Base-by-base conservation (phyloP, 2,888 invertebrate genomes). In the Neelides folsomi region DNA sequence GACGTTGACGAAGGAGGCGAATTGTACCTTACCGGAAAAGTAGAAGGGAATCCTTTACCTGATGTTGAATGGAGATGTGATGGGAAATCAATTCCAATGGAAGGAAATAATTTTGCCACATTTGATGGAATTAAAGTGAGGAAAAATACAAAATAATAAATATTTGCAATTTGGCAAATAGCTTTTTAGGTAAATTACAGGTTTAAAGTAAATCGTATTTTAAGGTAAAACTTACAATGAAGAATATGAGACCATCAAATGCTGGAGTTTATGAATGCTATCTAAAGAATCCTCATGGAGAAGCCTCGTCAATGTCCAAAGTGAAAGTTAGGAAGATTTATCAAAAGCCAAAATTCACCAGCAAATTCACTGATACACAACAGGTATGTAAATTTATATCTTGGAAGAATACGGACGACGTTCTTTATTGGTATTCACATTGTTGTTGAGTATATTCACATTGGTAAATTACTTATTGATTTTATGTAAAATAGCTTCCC, bases 231-330 rank as follows among this genome's bases (percentile, higher is more conserved):
- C 79, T 82, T 0, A 78, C 80, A 43, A 75, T 77, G 51, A 72
- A 80, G 16, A 72, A 78, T 0, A 27, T 27, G 27, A 27, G 27
- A 27, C 27, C 27, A 27, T 27, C 27, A 27, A 88, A 92, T 69
- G 81, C 83, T 0, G 92, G 89, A 4, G 74, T 75, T 36, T 92
- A 90, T 70, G 73, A 76, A n/a, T 85, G 87, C 60, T 77, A 76
- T 52, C 70, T 90, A 49, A 77, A 77, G 34, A 90, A 83, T 73
- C 81, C 83, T 0, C 73, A 84, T 12, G 90, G 90, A 1, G 79
- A 82, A 60, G 84, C 84, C 62, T 69, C 74, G 0, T 49, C 52
- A 4, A 47, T 34, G 4, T 83, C 81, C 34, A 80, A 79, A 59
- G 79, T 82, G 1, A 79, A 77, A 60, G 82, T 90, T 1, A 77